Conservation (phyloP, 2,113 vertebrate species). For the Colius striatus region DNA sequence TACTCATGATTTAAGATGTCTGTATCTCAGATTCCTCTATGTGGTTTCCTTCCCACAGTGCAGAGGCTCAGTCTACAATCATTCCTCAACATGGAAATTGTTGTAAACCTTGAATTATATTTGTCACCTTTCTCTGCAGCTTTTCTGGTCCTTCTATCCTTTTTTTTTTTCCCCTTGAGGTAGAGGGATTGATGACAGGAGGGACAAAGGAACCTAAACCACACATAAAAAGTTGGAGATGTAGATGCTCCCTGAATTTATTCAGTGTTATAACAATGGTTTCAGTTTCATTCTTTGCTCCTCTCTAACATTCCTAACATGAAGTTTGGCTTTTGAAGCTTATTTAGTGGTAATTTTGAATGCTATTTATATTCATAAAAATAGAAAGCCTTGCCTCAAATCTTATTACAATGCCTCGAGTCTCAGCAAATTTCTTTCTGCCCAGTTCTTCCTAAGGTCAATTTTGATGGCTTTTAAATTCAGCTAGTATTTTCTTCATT, state of each 20-base stretch:
- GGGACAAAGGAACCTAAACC: background rate
- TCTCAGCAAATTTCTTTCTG: background rate
- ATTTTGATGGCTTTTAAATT: background rate
- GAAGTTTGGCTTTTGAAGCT: conserved; percentile 1
- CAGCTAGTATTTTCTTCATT: background rate
- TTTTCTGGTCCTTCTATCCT: background rate
- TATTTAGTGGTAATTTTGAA: conserved; percentile 19
- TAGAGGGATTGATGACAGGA: background rate
- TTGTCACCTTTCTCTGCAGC: background rate
- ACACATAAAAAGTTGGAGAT: background rate
- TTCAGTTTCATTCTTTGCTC: background rate
- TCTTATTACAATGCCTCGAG: background rate
- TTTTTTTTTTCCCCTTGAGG: background rate
- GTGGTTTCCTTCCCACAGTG: background rate
- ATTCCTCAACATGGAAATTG: background rate
- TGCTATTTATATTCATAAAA: conserved; percentile 5
- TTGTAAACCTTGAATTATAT: background rate
- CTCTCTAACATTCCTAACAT: background rate
- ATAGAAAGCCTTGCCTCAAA: background rate
- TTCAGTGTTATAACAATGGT: background rate
- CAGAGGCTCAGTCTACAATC: background rate
- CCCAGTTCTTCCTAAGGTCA: background rate
- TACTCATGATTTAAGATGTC: background rate
- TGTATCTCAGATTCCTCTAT: background rate
- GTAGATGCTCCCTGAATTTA: background rate